Percentiles rank a stretch among this genome's conserved stretches.
phyloP scores from a whole-genome alignment of 2,113 vertebrate species.

The Ceyx cyanopectus region DNA sequence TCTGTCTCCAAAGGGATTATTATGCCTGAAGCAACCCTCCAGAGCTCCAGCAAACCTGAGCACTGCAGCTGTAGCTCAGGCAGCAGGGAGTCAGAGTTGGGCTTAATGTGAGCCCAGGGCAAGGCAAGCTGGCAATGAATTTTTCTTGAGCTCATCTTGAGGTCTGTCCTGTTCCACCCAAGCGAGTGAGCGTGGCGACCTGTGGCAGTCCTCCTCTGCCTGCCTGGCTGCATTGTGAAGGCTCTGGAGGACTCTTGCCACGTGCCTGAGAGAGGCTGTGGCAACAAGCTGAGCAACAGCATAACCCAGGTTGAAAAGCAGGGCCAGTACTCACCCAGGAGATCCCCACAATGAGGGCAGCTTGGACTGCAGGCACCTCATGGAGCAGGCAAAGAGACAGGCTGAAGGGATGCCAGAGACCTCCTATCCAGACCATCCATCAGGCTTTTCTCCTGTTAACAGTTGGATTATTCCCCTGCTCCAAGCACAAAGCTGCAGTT shows the following conservation, averaged over 20 bases:
- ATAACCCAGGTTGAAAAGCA: not conserved
- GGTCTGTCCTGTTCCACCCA: not conserved
- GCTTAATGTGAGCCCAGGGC: not conserved
- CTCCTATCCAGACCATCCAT: not conserved
- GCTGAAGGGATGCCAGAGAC: not conserved
- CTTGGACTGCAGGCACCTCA: not conserved
- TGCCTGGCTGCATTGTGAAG: accelerated
- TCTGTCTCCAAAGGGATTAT: not conserved
- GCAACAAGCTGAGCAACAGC: not conserved
- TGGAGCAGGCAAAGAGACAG: not conserved
- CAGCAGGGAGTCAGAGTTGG: not conserved
- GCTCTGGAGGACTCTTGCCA: not conserved
- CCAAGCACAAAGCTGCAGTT: not conserved
- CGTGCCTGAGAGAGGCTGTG: not conserved
- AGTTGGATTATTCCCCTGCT: not conserved
- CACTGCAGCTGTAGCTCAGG: not conserved
- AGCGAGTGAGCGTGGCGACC: not conserved
- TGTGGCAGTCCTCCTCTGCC: not conserved
- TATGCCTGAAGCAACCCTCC: not conserved
- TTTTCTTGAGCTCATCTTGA: not conserved
- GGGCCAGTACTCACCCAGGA: not conserved
- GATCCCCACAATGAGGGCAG: not conserved
- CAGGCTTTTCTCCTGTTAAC: not conserved
- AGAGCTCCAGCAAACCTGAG: not conserved
- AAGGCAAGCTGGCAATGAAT: not conserved